These are phyloP conservation scores for Keiferia lycopersicella DNA, from an alignment of 2,888 invertebrate species.

Conservation along the genomic window DNA sequence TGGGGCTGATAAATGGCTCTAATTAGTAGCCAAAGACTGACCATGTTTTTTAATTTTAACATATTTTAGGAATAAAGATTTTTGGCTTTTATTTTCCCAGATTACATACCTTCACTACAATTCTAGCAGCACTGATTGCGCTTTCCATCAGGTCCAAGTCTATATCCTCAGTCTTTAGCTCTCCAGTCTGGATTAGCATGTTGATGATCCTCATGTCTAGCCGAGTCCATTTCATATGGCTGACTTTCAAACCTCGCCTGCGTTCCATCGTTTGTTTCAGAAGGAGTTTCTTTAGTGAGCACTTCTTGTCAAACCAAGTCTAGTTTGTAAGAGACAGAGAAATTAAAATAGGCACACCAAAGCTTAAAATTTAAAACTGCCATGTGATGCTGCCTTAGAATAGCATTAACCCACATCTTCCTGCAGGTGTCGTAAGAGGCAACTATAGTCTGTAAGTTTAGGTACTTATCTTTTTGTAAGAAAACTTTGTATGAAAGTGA, in stretches of 20 bases:
- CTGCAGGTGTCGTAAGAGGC: too few species aligned
- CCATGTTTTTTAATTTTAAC: too few species aligned
- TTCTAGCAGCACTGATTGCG: background rate
- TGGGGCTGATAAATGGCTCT: too few species aligned
- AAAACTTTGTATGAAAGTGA: too few species aligned
- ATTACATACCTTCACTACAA: background rate
- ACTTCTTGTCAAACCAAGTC: conserved; percentile 9
- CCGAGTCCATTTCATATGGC: background rate
- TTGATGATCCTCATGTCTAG: background rate
- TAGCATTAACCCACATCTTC: too few species aligned
- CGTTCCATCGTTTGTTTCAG: background rate
- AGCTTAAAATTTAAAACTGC: too few species aligned
- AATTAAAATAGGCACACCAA: background rate
- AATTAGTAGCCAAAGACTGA: too few species aligned
- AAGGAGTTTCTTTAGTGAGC: background rate
- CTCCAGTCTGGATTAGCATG: background rate
- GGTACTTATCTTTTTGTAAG: too few species aligned
- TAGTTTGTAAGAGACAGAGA: background rate
- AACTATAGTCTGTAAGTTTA: too few species aligned
- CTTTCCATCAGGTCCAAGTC: background rate
- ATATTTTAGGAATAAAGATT: background rate
- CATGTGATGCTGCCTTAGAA: too few species aligned
- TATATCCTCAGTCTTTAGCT: background rate
- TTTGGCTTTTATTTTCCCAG: background rate
- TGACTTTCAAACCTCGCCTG: background rate